Conservation (phyloP, 2,888 invertebrate genomes). For the Eupeodes latifasciatus region DNA sequence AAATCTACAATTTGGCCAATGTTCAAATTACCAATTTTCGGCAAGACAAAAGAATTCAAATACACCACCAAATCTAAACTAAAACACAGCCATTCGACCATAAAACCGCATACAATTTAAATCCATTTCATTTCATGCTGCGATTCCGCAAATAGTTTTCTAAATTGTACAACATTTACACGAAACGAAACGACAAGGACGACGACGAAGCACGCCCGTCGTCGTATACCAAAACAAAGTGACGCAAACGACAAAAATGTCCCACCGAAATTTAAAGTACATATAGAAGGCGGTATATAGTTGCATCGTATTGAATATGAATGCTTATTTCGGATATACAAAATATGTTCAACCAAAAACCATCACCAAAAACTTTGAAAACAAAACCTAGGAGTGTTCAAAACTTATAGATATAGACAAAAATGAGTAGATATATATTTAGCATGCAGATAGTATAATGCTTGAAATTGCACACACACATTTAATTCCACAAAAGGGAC, state of each 20-base stretch:
- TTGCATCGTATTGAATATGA: slow-evolving; percentile 30
- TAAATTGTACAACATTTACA: slow-evolving; percentile 58
- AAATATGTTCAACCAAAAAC: background rate
- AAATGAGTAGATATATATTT: background rate
- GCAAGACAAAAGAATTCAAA: slow-evolving; percentile 2
- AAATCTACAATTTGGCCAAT: background rate
- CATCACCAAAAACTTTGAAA: slow-evolving; percentile 9
- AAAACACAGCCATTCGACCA: slow-evolving; percentile 14
- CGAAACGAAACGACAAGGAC: slow-evolving; percentile 18
- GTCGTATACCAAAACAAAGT: background rate
- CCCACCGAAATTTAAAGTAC: no score
- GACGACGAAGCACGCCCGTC: background rate
- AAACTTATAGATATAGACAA: background rate
- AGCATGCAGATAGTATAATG: background rate
- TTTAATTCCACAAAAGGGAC: slow-evolving; percentile 60
- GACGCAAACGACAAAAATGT: slow-evolving; percentile 12
- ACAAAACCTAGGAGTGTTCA: slow-evolving; percentile 47
- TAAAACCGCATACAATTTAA: slow-evolving; percentile 61
- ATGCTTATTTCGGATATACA: background rate
- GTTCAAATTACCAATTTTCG: background rate
- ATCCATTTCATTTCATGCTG: slow-evolving; percentile 65
- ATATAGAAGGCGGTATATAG: background rate
- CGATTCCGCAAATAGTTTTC: slow-evolving; percentile 68
- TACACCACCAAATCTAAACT: background rate
- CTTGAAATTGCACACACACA: background rate